Conservation (phyloP, 1,140 invertebrate genomes). For the Drosophila pectinifera region DNA sequence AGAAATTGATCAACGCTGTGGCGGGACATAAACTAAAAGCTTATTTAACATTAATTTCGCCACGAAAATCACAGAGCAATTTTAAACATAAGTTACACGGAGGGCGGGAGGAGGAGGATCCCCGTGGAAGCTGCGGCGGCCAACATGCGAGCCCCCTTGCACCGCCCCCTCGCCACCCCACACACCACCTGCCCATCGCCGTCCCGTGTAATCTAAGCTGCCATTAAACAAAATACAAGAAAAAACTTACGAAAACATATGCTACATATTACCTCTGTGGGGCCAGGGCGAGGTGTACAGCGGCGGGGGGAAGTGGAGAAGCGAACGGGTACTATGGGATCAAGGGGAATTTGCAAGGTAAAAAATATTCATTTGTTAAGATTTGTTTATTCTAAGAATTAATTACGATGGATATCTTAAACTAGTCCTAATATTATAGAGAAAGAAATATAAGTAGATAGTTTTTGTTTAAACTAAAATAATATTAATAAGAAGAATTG, state of each 20-base stretch:
- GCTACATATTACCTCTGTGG: constrained; percentile 79
- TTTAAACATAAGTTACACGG: constrained; percentile 80
- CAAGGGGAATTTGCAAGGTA: fast-evolving
- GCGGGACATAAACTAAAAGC: constrained; percentile 83
- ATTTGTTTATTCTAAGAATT: too few relatives aligned
- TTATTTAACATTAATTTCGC: constrained; percentile 84
- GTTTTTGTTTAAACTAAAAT: too few relatives aligned
- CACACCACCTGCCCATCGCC: constrained; percentile 38
- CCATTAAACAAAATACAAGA: constrained; percentile 84
- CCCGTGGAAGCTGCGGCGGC: constrained; percentile 61
- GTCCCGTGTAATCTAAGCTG: constrained; percentile 78
- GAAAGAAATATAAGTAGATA: too few relatives aligned
- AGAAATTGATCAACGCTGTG: constrained; percentile 82
- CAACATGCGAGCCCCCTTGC: constrained; percentile 64
- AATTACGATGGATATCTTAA: too few relatives aligned
- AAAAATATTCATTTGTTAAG: background rate
- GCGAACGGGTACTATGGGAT: constrained; percentile 21
- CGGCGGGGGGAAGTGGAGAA: constrained; percentile 43
- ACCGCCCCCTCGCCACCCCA: background rate
- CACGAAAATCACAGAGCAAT: constrained; percentile 83
- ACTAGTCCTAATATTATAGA: too few relatives aligned
- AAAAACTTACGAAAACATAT: constrained; percentile 83
- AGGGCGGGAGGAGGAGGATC: constrained; percentile 1
- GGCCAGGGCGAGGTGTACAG: constrained; percentile 21
- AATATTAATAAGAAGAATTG: too few relatives aligned